A percentile compares a stretch with the other conserved stretches of the same genome.
Evolutionary conservation across 2,888 invertebrate genomes (phyloP).

Genomic region (Pogonocherus hispidulus): DNA sequence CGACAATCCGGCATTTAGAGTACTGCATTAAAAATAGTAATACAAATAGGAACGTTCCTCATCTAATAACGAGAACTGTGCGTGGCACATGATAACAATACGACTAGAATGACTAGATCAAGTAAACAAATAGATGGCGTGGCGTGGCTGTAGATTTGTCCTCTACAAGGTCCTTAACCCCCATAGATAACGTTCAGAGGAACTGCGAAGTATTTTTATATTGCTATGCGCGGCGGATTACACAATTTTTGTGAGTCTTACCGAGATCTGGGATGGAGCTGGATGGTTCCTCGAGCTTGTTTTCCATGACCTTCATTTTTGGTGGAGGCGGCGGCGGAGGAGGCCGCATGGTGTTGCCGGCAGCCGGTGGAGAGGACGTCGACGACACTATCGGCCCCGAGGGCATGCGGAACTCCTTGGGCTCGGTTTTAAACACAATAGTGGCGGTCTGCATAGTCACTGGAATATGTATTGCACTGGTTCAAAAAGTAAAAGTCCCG

Average conservation of each 20-base stretch:
- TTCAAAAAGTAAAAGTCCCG: slow-evolving; percentile 32
- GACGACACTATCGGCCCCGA: slow-evolving; percentile 64
- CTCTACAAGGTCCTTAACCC: slow-evolving; percentile 1
- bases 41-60: neutral
- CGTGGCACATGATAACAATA: neutral
- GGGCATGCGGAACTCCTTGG: slow-evolving; percentile 64
- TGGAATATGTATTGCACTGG: slow-evolving; percentile 71
- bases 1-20: neutral
- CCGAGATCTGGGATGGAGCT: slow-evolving; percentile 92
- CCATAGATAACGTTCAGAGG: neutral
- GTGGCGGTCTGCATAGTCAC: slow-evolving; percentile 74
- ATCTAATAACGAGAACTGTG: slow-evolving; percentile 15
- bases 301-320: slow-evolving; percentile 60
- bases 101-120: neutral
- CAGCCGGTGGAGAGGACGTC: slow-evolving; percentile 57
- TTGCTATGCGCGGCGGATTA: neutral
- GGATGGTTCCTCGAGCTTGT: slow-evolving; percentile 82
- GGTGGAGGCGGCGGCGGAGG: slow-evolving; percentile 71
- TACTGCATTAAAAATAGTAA: slow-evolving; percentile 5
- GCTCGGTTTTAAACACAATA: slow-evolving; percentile 65
- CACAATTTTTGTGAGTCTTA: slow-evolving; percentile 69
- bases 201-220: neutral
- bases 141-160: neutral
- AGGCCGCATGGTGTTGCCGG: slow-evolving; percentile 71
- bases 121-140: neutral